phyloP scores from a whole-genome alignment of 2,113 vertebrate genomes.

The Lycaon pictus region DNA sequence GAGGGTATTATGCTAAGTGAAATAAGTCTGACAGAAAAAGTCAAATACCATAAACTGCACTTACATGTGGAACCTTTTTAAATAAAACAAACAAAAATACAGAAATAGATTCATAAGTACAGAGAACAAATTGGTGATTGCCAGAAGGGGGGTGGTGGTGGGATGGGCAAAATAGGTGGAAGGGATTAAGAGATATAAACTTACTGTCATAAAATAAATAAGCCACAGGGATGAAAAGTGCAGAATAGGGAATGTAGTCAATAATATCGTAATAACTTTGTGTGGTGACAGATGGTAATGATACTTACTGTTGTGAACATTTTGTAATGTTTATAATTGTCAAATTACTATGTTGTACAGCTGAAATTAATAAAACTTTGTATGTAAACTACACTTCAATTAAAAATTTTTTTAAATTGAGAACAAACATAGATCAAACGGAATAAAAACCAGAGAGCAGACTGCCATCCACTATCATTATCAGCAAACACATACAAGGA shows the following conservation, averaged over 20 bases:
- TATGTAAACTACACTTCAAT: background rate
- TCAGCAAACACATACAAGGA: background rate
- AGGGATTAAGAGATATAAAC: background rate
- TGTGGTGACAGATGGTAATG: background rate
- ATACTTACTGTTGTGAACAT: background rate
- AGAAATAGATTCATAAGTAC: background rate
- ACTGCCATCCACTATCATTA: background rate
- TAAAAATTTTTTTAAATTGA: background rate
- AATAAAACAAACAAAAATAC: background rate
- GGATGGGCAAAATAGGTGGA: background rate
- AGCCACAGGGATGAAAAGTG: background rate
- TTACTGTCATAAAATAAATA: background rate
- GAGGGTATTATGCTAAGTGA: background rate
- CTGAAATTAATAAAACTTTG: background rate
- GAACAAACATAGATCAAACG: background rate
- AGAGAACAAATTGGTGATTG: background rate
- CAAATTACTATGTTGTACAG: background rate
- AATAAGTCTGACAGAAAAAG: background rate
- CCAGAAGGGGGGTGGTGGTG: background rate
- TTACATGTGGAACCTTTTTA: background rate
- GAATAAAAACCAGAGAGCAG: background rate
- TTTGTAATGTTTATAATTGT: background rate
- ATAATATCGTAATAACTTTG: background rate
- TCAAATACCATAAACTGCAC: background rate
- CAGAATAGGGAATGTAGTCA: background rate